Percentiles rank a stretch among this genome's conserved stretches.
These are phyloP conservation scores for Phoxinus phoxinus DNA, from an alignment of 2,113 vertebrate genomes.

Conservation along the genomic window DNA sequence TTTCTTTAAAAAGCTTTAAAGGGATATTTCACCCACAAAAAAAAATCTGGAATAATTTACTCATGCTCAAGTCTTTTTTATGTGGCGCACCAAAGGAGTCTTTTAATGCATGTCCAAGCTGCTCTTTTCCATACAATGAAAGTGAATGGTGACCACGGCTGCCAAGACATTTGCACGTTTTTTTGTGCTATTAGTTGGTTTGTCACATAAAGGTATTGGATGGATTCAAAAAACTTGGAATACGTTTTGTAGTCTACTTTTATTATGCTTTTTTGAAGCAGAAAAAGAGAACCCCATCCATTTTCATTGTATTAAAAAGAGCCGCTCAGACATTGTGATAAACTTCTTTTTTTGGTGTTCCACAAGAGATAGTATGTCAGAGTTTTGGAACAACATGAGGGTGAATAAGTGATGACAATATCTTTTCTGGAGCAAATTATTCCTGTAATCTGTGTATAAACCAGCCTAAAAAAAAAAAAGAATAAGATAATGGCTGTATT, in stretches of 20 bases:
- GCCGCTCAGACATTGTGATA: not conserved
- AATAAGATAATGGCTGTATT: constrained; percentile 29
- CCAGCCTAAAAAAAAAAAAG: not conserved
- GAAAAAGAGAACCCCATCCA: not conserved
- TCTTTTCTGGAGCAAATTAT: not conserved
- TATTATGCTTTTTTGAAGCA: not conserved
- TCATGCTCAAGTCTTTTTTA: not conserved
- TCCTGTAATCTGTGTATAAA: not conserved
- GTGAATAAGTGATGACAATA: not conserved
- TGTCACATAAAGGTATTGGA: not conserved
- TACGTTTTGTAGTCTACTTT: not conserved
- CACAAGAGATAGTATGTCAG: not conserved
- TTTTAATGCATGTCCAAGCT: not conserved
- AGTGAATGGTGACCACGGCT: not conserved
- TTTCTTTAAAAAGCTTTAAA: not conserved
- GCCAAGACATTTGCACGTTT: not conserved
- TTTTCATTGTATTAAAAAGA: not conserved
- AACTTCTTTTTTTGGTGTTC: not conserved
- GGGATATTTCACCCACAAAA: not conserved
- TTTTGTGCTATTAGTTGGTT: not conserved
- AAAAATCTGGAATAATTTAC: not conserved
- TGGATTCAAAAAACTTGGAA: not conserved
- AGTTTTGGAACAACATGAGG: not conserved
- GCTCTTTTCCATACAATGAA: not conserved
- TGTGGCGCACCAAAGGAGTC: not conserved